phyloP scores from a whole-genome alignment of 1,140 invertebrate species.

The Lysiphlebus fabarum region DNA sequence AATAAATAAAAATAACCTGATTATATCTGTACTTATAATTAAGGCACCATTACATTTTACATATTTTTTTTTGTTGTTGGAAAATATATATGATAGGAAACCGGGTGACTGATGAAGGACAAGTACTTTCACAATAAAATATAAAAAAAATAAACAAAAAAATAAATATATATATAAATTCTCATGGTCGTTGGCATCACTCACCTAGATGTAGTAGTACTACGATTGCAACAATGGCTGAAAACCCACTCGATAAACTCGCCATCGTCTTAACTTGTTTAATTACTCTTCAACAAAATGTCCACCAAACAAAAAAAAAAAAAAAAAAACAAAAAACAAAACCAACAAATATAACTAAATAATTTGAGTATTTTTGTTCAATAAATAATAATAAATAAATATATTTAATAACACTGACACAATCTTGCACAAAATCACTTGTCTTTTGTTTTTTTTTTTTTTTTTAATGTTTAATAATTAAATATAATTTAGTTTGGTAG shows the following conservation, averaged over 20 bases:
- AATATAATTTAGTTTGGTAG: too few species aligned
- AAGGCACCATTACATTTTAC: too few species aligned
- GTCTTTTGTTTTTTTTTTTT: too few species aligned
- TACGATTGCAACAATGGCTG: slow-evolving; percentile 32
- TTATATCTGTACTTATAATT: too few species aligned
- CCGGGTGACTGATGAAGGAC: too few species aligned
- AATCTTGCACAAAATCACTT: too few species aligned
- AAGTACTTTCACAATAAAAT: too few species aligned
- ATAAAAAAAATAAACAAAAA: too few species aligned
- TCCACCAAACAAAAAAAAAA: too few species aligned
- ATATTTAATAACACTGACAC: slow-evolving; percentile 20
- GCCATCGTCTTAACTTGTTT: slow-evolving; percentile 37
- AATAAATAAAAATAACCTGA: too few species aligned
- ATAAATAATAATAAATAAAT: neutral
- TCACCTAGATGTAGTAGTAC: slow-evolving; percentile 43
- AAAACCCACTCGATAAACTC: slow-evolving; percentile 32
- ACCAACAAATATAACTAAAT: neutral
- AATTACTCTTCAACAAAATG: neutral
- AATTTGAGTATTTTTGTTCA: neutral
- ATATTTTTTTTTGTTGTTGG: neutral
- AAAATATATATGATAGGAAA: neutral
- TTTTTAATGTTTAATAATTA: too few species aligned
- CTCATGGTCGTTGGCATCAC: slow-evolving; percentile 26
- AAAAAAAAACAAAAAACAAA: neutral
- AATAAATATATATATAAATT: neutral